Base-by-base conservation (phyloP, 2,797 vertebrate species). In the Etheostoma perlongum region DNA sequence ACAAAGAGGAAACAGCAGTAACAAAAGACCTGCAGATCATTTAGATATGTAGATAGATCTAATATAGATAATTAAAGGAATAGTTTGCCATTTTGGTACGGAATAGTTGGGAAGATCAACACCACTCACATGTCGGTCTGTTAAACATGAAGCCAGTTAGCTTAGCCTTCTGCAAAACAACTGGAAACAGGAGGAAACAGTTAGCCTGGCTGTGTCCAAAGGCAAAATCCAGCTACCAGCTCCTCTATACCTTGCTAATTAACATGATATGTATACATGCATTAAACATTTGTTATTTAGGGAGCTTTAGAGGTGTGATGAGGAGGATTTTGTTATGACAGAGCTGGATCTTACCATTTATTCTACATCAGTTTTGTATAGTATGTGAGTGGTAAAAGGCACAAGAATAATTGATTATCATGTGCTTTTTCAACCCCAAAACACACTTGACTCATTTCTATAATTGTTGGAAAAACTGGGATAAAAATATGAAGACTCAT, bases 31-130 rank as follows among this genome's bases (percentile, higher is more conserved):
- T 57, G 67, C 61, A 44, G 33, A 71, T 36, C 36, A 36, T 36
- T 36, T 36, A 36, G 53, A 64, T 16, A 12, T 64, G 72, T 8
- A 63, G 70, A 47, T 1, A 2, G 21, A 36, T 53, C 16, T 48
- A 16, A 66, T n/a, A 14, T 48, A 6, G 47, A 19, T 15, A 15
- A 68, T 66, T n/a, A 71, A 72, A 81, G 27, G 21, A 63, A 52
- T 1, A 51, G 58, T 54, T 55, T 65, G 53, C 65, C 8, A 36
- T 68, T 52, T 40, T 40, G 36, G 36, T 40, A 30, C 1, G 2
- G 25, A 44, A 44, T 42, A 21, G 33, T 10, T 6, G 30, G 5
- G 30, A 30, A 5, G 30, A 30, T 30, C 30, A 6, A 30, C 30
- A 30, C 30, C 30, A 30, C 30, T 30, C 58, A 23, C 40, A 44